Evolutionary conservation across 2,888 invertebrate species (phyloP), one percentile per base, ranked within the genome.

Genomic region (Aradus depressus): DNA sequence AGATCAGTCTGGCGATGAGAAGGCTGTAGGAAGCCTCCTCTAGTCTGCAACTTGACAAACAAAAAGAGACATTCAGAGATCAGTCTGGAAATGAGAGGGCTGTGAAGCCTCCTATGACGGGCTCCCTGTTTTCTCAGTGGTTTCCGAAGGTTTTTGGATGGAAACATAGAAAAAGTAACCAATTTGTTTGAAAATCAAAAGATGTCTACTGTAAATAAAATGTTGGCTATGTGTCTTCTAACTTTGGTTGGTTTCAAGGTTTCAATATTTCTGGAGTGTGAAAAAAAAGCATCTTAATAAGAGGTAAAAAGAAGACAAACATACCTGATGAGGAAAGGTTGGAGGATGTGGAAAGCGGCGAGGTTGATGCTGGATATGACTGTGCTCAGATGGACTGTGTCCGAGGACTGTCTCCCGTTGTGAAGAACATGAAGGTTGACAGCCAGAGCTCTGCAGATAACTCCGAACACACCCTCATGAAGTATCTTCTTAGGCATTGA

Each of bases 371-470:
- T 21, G 1, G 50, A 34, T 3, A 53, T 35, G 10, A 39, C 42
- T 5, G 53, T 26, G 4, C 32, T 5, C 16, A 53, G 41, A 16
- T 16, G 16, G n/a, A 21, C 34, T n/a, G 44, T 42, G 10, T 53
- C 53, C 10, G 44, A 44, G 3, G 45, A 41, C 18, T 34, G 39
- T 8, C 28, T 28, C 2, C 28, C 34, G 6, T 19, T 23, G 4
- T 37, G 31, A 10, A 53, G 32, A 2, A 45, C 45, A 1, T 35
- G 32, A 5, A 25, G 16, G 19, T 50, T 50, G 3, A 50, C 41
- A 3, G 50, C 43, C 8, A 53, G 35, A 16, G 50, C 53, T 37
- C 53, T 44, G 32, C 53, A 53, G 5, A 44, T 38, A 12, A 53
- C 25, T 5, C 34, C 25, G 12, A 53, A 37, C 28, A 53, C 22